These are phyloP conservation scores for Cryptotis parvus DNA, from an alignment of 2,113 vertebrate species.

Conservation along the genomic window DNA sequence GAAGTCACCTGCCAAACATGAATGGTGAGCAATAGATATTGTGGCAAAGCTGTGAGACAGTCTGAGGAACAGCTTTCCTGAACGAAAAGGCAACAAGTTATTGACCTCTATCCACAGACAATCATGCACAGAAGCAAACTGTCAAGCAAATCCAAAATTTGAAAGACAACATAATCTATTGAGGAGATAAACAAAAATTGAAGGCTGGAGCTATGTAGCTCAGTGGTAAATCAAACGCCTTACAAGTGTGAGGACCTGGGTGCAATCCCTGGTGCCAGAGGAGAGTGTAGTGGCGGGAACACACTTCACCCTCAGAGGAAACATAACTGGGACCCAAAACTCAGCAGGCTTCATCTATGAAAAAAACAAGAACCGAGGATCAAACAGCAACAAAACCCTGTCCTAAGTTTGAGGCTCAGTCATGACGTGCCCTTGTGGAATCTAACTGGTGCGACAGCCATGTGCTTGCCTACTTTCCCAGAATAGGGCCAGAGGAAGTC, in stretches of 20 bases:
- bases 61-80: background rate
- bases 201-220: background rate
- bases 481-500: background rate
- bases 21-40: conserved; percentile 18
- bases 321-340: no score
- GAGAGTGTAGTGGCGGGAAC: no score
- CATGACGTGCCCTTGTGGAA: background rate
- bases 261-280: no score
- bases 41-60: conserved; percentile 47
- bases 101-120: conserved; percentile 48
- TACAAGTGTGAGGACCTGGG: no score
- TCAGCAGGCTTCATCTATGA: background rate
- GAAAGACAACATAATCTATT: conserved; percentile 47
- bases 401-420: background rate
- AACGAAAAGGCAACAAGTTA: conserved; percentile 19
- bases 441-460: background rate
- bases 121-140: conserved; percentile 4
- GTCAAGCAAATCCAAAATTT: conserved; percentile 34
- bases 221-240: no score
- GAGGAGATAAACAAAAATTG: background rate
- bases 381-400: background rate
- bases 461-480: background rate
- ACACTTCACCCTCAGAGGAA: no score
- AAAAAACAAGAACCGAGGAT: conserved; percentile 31
- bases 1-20: conserved; percentile 37